Evolutionary conservation across 1,140 invertebrate genomes (phyloP).

Genomic region (Odontomachus brunneus): DNA sequence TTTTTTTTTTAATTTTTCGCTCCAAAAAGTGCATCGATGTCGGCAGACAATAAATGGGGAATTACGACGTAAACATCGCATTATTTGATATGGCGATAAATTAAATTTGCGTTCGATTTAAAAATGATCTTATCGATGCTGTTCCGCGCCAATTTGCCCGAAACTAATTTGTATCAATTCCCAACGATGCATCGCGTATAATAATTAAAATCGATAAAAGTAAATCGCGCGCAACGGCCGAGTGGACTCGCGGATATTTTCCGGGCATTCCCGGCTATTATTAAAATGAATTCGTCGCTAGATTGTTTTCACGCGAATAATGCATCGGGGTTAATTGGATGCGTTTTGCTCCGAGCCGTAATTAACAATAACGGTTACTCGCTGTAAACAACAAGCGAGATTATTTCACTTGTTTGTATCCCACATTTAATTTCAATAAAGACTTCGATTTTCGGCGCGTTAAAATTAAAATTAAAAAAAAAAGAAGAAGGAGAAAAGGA

Average conservation of each 20-base stretch:
- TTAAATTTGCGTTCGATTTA: slow-evolving; percentile 28
- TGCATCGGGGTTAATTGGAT: neutral
- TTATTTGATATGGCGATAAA: slow-evolving; percentile 14
- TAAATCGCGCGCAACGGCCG: neutral
- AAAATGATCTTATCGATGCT: slow-evolving; percentile 14
- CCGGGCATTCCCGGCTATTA: slow-evolving; percentile 22
- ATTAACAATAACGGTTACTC: slow-evolving; percentile 9
- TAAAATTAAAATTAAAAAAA: slow-evolving; percentile 3
- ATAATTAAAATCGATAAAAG: slow-evolving; percentile 50
- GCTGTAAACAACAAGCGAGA: slow-evolving; percentile 8
- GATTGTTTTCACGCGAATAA: slow-evolving; percentile 35
- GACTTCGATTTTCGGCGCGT: neutral
- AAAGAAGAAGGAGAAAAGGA: too few species aligned
- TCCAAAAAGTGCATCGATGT: neutral
- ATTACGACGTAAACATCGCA: slow-evolving; percentile 10
- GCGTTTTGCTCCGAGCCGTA: slow-evolving; percentile 17
- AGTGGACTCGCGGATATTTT: neutral
- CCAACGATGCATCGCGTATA: neutral
- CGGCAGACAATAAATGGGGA: neutral
- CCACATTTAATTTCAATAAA: neutral
- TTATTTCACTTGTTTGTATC: slow-evolving; percentile 19
- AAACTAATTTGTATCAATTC: slow-evolving; percentile 29
- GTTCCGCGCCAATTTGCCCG: neutral
- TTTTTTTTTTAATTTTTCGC: neutral
- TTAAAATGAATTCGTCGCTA: slow-evolving; percentile 35